Evolutionary conservation across 2,888 invertebrate genomes (phyloP), one percentile per base, ranked within the genome.

Genomic region (Rhamnusium bicolor): DNA sequence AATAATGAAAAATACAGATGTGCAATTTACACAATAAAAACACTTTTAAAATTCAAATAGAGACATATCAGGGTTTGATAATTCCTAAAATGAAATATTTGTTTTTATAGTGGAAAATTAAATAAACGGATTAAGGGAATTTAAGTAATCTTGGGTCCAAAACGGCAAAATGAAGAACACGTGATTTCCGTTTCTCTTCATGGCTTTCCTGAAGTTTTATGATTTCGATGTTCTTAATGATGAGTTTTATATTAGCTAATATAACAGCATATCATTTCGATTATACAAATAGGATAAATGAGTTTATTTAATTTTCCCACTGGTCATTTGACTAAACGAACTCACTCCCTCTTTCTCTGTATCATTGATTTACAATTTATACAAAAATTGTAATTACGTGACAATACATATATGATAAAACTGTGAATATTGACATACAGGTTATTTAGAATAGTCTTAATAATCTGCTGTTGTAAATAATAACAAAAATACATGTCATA

Each of bases 401-500:
- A 85, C 85, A 85, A 85, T 85, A 85, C 83, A 71, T 40, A 40
- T 40, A 83, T 82, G 78, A 81, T 81, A 78, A 83, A 83, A 80
- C 81, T 82, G 82, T 83, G 81, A 81, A 84, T 82, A 82, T 79
- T 83, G 81, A 79, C 79, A 83, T 84, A 84, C 85, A 84, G 84
- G 83, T 84, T 84, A 81, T 73, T 79, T 84, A 84, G 83, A 72
- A 78, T 85, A 84, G 83, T 73, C 47, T 63, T 69, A 74, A 60
- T 70, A 61, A 67, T 69, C 65, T 71, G 71, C 65, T 74, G 71
- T 72, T 74, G 73, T 73, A 73, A 32, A 79, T 77, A 78, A 72
- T 74, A 76, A 67, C 71, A 72, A 74, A 78, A 53, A 47, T 61
- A 60, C 49, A 27, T 60, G 24, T 14, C 24, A 21, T 56, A 40